Evolutionary conservation across 2,888 invertebrate genomes (phyloP).

Genomic region (Noctua pronuba): DNA sequence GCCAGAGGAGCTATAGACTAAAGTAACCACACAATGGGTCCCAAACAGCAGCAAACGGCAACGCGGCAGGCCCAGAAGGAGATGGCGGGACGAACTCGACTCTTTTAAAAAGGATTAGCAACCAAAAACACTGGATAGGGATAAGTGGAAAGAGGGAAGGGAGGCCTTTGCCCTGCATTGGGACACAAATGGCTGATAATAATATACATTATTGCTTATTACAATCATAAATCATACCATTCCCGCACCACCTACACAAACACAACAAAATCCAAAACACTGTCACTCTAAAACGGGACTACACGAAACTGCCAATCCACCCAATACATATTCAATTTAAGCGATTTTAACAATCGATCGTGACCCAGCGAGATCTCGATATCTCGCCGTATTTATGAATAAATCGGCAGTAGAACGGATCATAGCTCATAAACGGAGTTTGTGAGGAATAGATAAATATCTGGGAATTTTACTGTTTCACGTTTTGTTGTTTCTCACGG

Average conservation of each 20-base stretch:
- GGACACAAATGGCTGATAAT: too few species aligned
- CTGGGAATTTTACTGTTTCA: slow-evolving; percentile 68
- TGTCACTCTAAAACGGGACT: slow-evolving; percentile 61
- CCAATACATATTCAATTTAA: slow-evolving; percentile 69
- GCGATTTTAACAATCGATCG: slow-evolving; percentile 78
- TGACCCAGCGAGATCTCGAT: slow-evolving; percentile 80
- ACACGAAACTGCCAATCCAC: slow-evolving; percentile 52
- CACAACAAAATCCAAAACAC: slow-evolving; percentile 22
- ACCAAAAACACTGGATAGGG: too few species aligned
- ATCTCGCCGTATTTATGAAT: slow-evolving; percentile 79
- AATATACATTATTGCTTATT: neutral
- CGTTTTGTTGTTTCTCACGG: slow-evolving; percentile 69
- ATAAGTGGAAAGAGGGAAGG: too few species aligned
- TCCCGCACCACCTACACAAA: slow-evolving; percentile 36
- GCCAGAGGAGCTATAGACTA: too few species aligned
- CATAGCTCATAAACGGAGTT: slow-evolving; percentile 74
- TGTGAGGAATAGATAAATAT: slow-evolving; percentile 65
- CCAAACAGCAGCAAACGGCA: too few species aligned
- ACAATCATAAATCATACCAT: neutral
- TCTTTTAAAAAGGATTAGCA: too few species aligned
- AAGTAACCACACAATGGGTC: too few species aligned
- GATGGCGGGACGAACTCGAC: too few species aligned
- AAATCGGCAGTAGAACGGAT: slow-evolving; percentile 78
- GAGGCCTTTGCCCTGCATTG: too few species aligned
- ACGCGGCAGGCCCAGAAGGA: too few species aligned